Evolutionary conservation across 2,113 vertebrate species (phyloP).

Genomic region (Cyanoliseus patagonus): DNA sequence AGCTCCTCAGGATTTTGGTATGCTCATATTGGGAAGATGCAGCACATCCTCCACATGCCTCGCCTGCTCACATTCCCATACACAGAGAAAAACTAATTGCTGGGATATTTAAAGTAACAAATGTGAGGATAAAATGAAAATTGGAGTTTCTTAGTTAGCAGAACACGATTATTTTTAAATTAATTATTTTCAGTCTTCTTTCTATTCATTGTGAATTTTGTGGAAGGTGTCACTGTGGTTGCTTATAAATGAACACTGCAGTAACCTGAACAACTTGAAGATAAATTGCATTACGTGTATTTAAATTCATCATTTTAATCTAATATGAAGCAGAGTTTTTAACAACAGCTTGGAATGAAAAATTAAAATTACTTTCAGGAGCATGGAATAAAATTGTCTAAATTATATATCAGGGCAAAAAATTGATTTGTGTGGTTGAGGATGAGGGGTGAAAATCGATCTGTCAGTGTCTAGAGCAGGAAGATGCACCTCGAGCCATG

Average conservation of each 20-base stretch:
- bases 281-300: neutral
- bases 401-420: neutral
- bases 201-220: neutral
- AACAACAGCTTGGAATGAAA: neutral
- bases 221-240: neutral
- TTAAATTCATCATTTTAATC: neutral
- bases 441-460: neutral
- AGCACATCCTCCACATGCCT: neutral
- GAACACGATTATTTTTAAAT: neutral
- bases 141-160: neutral
- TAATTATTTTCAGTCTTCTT: neutral
- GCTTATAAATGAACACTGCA: neutral
- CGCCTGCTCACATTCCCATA: accelerated
- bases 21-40: accelerated
- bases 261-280: neutral
- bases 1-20: neutral
- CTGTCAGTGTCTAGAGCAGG: neutral
- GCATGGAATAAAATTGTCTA: neutral
- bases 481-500: accelerated
- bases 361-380: neutral
- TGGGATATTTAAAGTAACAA: neutral
- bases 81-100: neutral
- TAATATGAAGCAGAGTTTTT: neutral
- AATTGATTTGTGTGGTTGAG: neutral
- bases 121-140: neutral